phyloP scores from a whole-genome alignment of 2,113 vertebrate genomes.

The Eidolon helvum region DNA sequence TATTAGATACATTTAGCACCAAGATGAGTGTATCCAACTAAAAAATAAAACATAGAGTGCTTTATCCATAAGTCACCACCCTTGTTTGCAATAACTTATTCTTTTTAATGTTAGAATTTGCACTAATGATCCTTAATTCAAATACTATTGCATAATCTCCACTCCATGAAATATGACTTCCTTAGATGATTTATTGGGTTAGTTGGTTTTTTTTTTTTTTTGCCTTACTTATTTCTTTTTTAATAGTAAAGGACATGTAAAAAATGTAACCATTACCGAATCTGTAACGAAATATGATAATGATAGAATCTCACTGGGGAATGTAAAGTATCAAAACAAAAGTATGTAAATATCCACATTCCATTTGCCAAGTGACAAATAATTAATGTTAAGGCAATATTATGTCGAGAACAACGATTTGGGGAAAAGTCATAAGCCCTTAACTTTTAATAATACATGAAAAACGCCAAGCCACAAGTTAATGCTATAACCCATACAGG shows the following conservation, averaged over 20 bases:
- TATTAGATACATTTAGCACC: neutral
- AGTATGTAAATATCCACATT: neutral
- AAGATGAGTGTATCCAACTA: neutral
- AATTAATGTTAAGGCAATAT: neutral
- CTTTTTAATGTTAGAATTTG: slow-evolving; percentile 8
- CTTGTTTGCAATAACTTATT: neutral
- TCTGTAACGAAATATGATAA: neutral
- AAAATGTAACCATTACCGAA: neutral
- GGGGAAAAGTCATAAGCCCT: neutral
- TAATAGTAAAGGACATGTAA: neutral
- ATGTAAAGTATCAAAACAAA: slow-evolving; percentile 14
- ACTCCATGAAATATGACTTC: neutral
- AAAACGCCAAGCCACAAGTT: neutral
- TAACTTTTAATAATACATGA: neutral
- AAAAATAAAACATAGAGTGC: neutral
- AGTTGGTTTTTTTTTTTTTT: neutral
- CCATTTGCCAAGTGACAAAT: neutral
- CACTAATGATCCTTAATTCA: neutral
- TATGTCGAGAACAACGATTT: neutral
- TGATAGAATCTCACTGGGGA: neutral
- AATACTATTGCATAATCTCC: neutral
- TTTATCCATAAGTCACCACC: neutral
- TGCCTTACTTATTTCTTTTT: neutral
- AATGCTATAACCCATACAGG: neutral
- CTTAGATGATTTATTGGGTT: neutral